A percentile compares a stretch with the other conserved stretches of the same genome.
phyloP scores from a whole-genome alignment of 1,140 invertebrate genomes.

The Ceratitis capitata region DNA sequence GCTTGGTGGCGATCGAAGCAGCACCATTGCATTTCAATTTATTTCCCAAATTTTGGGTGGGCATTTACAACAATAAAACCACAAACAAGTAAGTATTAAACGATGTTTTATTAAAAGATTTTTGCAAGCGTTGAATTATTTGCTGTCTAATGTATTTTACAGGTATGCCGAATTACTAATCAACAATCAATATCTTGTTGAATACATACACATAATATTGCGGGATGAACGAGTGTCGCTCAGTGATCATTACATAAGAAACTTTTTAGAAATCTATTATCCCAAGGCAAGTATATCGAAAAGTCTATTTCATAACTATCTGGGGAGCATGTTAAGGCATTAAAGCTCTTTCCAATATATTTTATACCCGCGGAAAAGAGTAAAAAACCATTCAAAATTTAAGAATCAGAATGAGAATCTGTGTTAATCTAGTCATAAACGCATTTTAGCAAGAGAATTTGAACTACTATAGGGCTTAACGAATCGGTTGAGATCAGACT shows the following conservation, averaged over 20 bases:
- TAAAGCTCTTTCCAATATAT: no score
- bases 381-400: no score
- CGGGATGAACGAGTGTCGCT: slow-evolving; percentile 59
- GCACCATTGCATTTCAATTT: slow-evolving; percentile 63
- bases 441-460: no score
- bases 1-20: slow-evolving; percentile 62
- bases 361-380: no score
- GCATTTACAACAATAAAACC: slow-evolving; percentile 62
- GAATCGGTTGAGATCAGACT: no score
- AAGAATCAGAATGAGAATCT: no score
- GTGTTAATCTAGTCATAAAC: no score
- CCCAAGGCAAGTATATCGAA: slow-evolving; percentile 53
- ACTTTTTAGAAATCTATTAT: slow-evolving; percentile 63
- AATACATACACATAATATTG: slow-evolving; percentile 61
- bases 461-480: no score
- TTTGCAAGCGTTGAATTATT: background rate
- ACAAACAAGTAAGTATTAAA: slow-evolving; percentile 60
- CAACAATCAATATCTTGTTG: slow-evolving; percentile 57
- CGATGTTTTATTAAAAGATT: background rate
- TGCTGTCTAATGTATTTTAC: slow-evolving; percentile 14
- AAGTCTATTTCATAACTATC: no score
- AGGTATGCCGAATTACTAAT: slow-evolving; percentile 62
- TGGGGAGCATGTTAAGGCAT: no score
- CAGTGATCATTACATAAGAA: slow-evolving; percentile 59
- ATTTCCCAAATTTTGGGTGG: slow-evolving; percentile 65